Conservation (phyloP, 2,888 invertebrate genomes). For the Macrosiphum euphorbiae region DNA sequence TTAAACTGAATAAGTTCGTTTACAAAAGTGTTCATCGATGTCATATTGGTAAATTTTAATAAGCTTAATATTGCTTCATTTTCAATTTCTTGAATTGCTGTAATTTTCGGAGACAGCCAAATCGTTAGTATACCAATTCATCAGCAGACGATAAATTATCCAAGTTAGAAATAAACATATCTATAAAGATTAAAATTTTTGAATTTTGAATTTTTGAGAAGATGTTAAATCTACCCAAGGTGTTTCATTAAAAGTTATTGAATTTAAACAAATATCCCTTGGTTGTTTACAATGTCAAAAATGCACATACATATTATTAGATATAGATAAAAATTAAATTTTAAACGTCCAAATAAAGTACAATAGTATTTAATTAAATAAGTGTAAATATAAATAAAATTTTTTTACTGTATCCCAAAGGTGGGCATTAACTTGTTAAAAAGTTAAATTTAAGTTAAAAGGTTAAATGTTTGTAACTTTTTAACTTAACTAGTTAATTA, state of each 20-base stretch:
- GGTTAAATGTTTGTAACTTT: too few relatives aligned
- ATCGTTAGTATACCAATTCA: not conserved
- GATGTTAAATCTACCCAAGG: not conserved
- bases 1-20: not conserved
- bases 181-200: not conserved
- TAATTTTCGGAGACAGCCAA: not conserved
- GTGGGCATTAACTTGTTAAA: too few relatives aligned
- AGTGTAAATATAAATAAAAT: too few relatives aligned
- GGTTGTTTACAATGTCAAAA: not conserved
- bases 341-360: too few relatives aligned
- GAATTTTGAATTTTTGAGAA: conserved; percentile 24
- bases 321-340: too few relatives aligned
- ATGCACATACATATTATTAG: too few relatives aligned
- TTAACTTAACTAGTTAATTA: too few relatives aligned
- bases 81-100: not conserved
- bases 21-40: not conserved
- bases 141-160: not conserved
- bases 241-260: conserved; percentile 4
- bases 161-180: conserved; percentile 9
- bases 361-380: too few relatives aligned
- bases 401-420: too few relatives aligned
- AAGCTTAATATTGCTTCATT: not conserved
- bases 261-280: not conserved
- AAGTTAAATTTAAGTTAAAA: too few relatives aligned
- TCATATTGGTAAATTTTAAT: not conserved